Conservation (phyloP, 1,140 invertebrate genomes). For the Triops longicaudatus region DNA sequence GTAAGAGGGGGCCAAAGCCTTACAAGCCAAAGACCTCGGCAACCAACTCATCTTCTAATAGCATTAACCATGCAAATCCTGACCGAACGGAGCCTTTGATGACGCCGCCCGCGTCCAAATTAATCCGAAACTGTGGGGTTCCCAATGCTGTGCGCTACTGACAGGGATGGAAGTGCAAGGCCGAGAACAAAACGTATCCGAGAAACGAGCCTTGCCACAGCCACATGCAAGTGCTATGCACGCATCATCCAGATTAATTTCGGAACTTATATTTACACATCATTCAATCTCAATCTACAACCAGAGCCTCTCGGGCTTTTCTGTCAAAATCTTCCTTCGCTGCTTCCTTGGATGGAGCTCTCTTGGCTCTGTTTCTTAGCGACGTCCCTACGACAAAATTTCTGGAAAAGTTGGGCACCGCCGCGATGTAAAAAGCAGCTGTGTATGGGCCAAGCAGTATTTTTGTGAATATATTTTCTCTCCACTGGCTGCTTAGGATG, state of each 20-base stretch:
- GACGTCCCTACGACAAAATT: background rate
- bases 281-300: background rate
- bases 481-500: background rate
- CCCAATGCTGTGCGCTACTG: background rate
- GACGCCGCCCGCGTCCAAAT: slow-evolving; percentile 9
- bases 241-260: slow-evolving; percentile 10
- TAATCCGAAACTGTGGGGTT: slow-evolving; percentile 6
- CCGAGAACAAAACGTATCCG: background rate
- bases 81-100: slow-evolving; percentile 14
- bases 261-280: background rate
- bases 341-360: too few species aligned
- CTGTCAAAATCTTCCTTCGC: too few species aligned
- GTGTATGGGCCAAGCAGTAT: background rate
- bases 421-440: background rate
- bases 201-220: background rate
- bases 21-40: background rate
- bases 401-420: background rate
- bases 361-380: background rate
- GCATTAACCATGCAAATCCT: slow-evolving; percentile 7
- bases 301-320: background rate
- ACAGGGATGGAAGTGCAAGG: background rate
- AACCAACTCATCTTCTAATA: slow-evolving; percentile 8
- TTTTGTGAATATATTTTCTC: background rate
- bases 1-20: background rate
- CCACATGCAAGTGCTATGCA: background rate